These are phyloP conservation scores for Catostylus mosaicus DNA, from an alignment of 30 jellyfish, hydroid and myxozoan genomes.

Conservation along the genomic window DNA sequence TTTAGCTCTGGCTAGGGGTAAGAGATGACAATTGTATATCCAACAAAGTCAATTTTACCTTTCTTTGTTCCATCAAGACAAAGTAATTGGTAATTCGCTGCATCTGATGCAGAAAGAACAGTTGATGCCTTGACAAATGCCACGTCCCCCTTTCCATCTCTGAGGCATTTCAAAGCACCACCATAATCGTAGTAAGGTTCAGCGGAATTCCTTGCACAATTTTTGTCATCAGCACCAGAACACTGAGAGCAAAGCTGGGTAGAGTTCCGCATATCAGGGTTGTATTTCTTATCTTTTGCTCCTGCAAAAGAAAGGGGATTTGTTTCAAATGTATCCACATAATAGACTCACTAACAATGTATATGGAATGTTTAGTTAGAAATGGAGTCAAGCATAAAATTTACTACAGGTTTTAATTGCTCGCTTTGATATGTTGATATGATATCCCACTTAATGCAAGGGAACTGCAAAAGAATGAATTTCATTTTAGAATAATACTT, in stretches of 20 bases:
- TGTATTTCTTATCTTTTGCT: slow-evolving; percentile 35
- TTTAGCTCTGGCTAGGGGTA: no score
- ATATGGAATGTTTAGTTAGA: background rate
- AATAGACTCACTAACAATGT: background rate
- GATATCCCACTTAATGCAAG: no score
- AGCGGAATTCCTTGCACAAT: slow-evolving; percentile 24
- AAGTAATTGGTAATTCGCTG: slow-evolving; percentile 33
- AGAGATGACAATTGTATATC: no score
- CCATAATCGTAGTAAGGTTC: slow-evolving; percentile 48
- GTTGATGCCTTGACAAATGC: slow-evolving; percentile 47
- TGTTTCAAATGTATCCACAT: background rate
- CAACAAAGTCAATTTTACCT: background rate
- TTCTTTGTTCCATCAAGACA: slow-evolving; percentile 40
- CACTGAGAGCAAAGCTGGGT: slow-evolving; percentile 35
- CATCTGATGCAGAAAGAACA: background rate
- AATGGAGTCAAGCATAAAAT: no score
- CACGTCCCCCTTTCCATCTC: slow-evolving; percentile 55
- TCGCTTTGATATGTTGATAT: no score
- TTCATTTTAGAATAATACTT: no score
- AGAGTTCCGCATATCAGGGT: slow-evolving; percentile 2
- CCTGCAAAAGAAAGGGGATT: slow-evolving; percentile 2
- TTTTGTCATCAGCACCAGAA: slow-evolving; percentile 22
- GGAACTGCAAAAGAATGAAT: no score
- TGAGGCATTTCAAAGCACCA: slow-evolving; percentile 50
- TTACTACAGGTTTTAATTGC: no score